Base-by-base conservation (phyloP, 2,113 vertebrate species). In the Mystacornis crossleyi region DNA sequence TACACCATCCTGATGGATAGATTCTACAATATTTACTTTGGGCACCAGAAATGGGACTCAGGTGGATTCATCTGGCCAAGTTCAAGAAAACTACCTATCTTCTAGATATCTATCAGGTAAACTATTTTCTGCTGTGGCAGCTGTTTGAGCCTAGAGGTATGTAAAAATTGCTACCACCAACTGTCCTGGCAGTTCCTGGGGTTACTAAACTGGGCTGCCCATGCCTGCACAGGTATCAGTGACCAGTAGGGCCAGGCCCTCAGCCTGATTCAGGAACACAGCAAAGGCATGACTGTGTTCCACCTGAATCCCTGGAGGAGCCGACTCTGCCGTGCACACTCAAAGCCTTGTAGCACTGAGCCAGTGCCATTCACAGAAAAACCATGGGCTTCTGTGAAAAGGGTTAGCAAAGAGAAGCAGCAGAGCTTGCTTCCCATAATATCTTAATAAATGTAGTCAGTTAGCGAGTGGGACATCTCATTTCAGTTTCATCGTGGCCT, bases 241-340 rank as follows among this genome's bases (percentile, higher is more conserved):
- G 53, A 48, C 8, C 73, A 57, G 73, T 16, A 58, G 55, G 29
- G 28, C 51, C 38, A 33, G 67, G 13, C 36, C 58, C 16, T 72
- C 3, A 3, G 34, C 53, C 14, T n/a, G 36, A 23, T 57, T 65
- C 28, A 43, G 69, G 36, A 79, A 7, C 42, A 79, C 53, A 81
- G 65, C 78, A 87, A 70, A 78, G 13, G 36, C 1, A 1, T 23
- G 38, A 24, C 45, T 48, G 1, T 42, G 47, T 53, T 73, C 38
- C 60, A 48, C 12, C 43, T 38, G 66, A 54, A 69, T 72, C 53
- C 66, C 58, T 4, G 9, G 20, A 86, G 60, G 81, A 86, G 12
- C 47, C 24, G 25, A 6, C 38, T 54, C 13, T 82, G 53, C 42
- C 7, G 0, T 47, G 60, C 40, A 60, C 0, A 1, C 50, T 65